These are phyloP conservation scores for Patella depressa DNA, from an alignment of 2,888 invertebrate species.

Conservation along the genomic window DNA sequence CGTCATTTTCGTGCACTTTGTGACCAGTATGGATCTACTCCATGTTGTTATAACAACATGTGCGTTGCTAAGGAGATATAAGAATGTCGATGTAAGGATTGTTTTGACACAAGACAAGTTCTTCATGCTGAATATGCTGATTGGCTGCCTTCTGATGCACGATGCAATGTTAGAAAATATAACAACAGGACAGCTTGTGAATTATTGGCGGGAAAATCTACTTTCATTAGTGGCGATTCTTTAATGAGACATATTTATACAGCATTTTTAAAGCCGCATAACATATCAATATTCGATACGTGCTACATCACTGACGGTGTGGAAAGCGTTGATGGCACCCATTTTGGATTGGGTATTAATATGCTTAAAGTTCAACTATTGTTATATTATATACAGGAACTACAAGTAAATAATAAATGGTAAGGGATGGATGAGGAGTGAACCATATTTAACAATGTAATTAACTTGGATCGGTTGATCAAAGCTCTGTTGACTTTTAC, in stretches of 20 bases:
- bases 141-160: background rate
- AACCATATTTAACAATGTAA: too few relatives aligned
- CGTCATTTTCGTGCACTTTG: background rate
- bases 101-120: background rate
- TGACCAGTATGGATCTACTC: background rate
- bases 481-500: too few relatives aligned
- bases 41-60: background rate
- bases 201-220: background rate
- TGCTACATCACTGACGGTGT: conserved; percentile 32
- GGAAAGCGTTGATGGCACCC: conserved; percentile 35
- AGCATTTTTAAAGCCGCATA: background rate
- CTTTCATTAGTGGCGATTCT: background rate
- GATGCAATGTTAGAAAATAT: background rate
- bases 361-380: conserved; percentile 28
- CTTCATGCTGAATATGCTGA: background rate
- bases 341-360: conserved; percentile 34
- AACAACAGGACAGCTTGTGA: background rate
- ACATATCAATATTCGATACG: conserved; percentile 32
- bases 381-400: conserved; percentile 30
- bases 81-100: conserved; percentile 3
- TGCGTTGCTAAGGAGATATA: background rate
- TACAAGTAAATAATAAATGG: conserved; percentile 20
- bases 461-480: too few relatives aligned
- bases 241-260: background rate
- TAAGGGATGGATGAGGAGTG: background rate